Evolutionary conservation across 64 coral and sea anemone genomes (phyloP), one percentile per base, ranked within the genome.

Genomic region (Acropora yongei): DNA sequence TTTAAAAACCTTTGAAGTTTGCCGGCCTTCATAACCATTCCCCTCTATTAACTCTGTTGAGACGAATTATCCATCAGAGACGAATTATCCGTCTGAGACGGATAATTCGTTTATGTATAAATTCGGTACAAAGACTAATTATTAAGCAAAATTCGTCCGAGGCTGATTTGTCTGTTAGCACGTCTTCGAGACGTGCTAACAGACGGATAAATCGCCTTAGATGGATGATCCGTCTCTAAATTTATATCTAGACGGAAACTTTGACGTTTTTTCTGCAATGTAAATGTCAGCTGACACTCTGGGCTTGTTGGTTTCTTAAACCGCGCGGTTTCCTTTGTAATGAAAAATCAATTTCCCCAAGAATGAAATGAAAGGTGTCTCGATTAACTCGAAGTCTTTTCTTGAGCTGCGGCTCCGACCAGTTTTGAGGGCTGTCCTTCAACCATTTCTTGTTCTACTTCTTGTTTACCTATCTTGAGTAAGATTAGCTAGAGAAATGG

Each of bases 31-130:
- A n/a, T n/a, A n/a, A n/a, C n/a, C n/a, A n/a, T n/a, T n/a, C n/a
- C n/a, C n/a, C n/a, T n/a, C n/a, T n/a, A n/a, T n/a, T n/a, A n/a
- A n/a, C n/a, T n/a, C n/a, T n/a, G n/a, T n/a, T n/a, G 51, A 55
- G 51, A 55, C 51, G 51, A 30, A 30, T 30, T 30, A 30, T 30
- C 30, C 30, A 0, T 30, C 30, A 30, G 30, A 30, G 30, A 30
- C 30, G 30, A 69, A 69, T 69, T 69, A 69, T 69, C 66, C 66
- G n/a, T 69, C 66, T 69, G 66, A 69, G 66, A 69, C 66, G 66
- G 66, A 69, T 69, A 69, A 69, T 69, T 17, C 66, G 66, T 69
- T 1, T 14, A 0, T 30, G 66, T 69, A 69, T 69, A 69, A 69
- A 69, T 69, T 69, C 66, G 66, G 66, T 69, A 16, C 66, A 14